Percentiles rank a stretch among this genome's conserved stretches.
Conservation (phyloP, 2,113 vertebrate genomes). For the Ceuthmochares aereus region DNA sequence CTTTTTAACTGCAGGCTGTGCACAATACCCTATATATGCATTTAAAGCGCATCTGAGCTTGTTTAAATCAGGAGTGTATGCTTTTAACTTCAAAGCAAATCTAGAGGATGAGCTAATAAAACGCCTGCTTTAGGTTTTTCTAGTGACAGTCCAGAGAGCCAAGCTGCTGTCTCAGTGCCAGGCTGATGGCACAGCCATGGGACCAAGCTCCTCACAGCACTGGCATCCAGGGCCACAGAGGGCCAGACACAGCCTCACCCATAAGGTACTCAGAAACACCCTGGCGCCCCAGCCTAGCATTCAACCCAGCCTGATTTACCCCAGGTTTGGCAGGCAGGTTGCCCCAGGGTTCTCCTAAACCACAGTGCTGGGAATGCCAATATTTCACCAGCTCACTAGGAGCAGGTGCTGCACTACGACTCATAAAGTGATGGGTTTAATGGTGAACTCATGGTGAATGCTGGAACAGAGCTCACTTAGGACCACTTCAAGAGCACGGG, state of each 20-base stretch:
- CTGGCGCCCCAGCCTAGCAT: rapidly evolving
- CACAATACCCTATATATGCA: background rate
- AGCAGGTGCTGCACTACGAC: background rate
- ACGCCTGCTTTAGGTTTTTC: background rate
- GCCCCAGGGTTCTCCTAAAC: background rate
- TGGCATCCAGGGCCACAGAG: background rate
- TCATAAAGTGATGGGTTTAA: background rate
- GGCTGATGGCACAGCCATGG: rapidly evolving
- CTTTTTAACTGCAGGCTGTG: background rate
- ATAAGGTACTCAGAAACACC: background rate
- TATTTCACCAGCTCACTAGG: background rate
- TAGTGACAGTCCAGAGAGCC: background rate
- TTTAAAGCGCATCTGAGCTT: background rate
- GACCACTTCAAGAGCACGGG: background rate
- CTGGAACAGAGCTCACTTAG: background rate
- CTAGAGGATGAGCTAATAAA: background rate
- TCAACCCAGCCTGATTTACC: background rate
- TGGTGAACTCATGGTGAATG: background rate
- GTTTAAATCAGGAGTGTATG: background rate
- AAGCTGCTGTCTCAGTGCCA: background rate
- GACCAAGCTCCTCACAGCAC: rapidly evolving
- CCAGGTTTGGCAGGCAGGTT: background rate
- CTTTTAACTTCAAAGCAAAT: background rate
- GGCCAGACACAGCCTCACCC: background rate
- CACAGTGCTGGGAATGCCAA: rapidly evolving